Base-by-base conservation (phyloP, 2,888 invertebrate genomes). In the Calameuta pallipes region DNA sequence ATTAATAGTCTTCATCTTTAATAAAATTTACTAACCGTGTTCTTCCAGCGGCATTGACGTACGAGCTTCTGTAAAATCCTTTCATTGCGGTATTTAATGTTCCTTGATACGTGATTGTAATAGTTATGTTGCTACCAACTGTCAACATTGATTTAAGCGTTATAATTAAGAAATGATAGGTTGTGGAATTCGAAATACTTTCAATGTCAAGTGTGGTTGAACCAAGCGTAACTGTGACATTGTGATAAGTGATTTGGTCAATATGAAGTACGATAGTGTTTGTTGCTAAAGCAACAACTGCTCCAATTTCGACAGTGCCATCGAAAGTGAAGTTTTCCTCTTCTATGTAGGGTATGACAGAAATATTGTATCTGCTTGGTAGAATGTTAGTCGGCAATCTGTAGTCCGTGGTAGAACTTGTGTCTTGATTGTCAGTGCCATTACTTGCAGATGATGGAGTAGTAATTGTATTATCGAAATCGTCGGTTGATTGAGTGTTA, bases 41-140 rank as follows among this genome's bases (percentile, higher is more conserved):
- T 69, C 92, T 90, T 1, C 92, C 92, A 37, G 92, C 87, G 75
- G 93, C 91, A 31, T 85, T 80, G 6, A 90, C 85, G 84, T 95
- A 95, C 70, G 93, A 93, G 84, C 94, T 94, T 78, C 93, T 93
- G 85, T 95, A 95, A 84, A 95, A 95, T 76, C 95, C 95, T 78
- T 89, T 92, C 82, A 94, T 90, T 80, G 93, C 93, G 1, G 92
- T 89, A 83, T 93, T 93, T 41, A 95, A 92, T 0, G 91, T 89
- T 3, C 95, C 95, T 0, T 83, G 90, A 83, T 94, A 95, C 0
- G 86, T 82, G 81, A 95, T 94, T 31, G 87, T 90, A 73, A 95
- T 85, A 1, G 84, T 86, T 83, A 95, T 93, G 9, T 87, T 87
- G 0, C 87, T 84, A 1, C 92, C 92, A 1, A 85, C 85, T 75